These are phyloP conservation scores for Drosophila tsacasi DNA, from an alignment of 1,140 invertebrate species.

Conservation along the genomic window DNA sequence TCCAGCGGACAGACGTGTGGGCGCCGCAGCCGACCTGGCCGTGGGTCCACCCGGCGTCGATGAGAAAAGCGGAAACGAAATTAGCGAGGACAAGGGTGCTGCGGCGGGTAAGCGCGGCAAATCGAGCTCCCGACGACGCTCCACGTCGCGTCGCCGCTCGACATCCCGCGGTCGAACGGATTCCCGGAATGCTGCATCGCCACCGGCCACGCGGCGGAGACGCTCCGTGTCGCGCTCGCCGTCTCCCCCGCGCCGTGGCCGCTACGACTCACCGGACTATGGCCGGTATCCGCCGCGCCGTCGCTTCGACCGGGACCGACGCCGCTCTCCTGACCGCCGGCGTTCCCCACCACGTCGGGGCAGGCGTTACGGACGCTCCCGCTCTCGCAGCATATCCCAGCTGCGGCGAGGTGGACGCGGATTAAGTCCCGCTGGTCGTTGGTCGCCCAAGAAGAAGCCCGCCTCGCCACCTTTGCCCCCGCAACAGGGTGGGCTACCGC, in stretches of 20 bases:
- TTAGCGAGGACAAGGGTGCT: constrained; percentile 46
- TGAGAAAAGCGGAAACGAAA: constrained; percentile 61
- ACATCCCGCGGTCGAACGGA: constrained; percentile 60
- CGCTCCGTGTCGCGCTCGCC: constrained; percentile 64
- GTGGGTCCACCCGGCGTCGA: constrained; percentile 81
- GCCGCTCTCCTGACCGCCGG: constrained; percentile 66
- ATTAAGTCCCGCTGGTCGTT: constrained; percentile 50
- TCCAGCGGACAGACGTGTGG: constrained; percentile 57
- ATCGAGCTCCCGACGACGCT: constrained; percentile 60
- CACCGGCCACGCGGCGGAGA: constrained; percentile 53
- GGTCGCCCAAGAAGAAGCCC: constrained; percentile 81
- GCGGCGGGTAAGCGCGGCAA: constrained; percentile 56
- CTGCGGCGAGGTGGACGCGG: constrained; percentile 42
- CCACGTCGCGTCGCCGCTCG: constrained; percentile 50
- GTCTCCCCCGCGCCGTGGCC: constrained; percentile 62
- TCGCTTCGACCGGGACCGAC: constrained; percentile 54
- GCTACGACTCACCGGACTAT: constrained; percentile 75
- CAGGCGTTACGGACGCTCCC: constrained; percentile 59
- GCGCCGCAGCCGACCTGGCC: constrained; percentile 43
- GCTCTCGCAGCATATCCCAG: constrained; percentile 64
- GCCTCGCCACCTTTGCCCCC: constrained; percentile 66
- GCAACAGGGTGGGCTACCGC: constrained; percentile 11
- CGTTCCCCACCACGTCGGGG: constrained; percentile 68
- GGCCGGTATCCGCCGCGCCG: constrained; percentile 65
- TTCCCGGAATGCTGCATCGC: constrained; percentile 56